Evolutionary conservation across 2,888 invertebrate species (phyloP).

Genomic region (Chrysina gloriosa): DNA sequence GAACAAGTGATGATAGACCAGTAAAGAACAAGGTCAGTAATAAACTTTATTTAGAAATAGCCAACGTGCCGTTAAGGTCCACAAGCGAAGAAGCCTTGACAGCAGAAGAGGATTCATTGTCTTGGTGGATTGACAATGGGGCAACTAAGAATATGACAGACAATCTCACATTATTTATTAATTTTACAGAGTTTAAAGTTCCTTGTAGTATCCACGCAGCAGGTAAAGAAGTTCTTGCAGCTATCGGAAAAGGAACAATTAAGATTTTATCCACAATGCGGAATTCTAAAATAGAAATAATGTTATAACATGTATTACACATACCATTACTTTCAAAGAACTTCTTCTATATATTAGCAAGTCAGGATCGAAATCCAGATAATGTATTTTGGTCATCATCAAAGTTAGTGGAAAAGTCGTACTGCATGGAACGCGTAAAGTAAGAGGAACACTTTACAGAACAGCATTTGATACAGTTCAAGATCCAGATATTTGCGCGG

Average conservation of each 20-base stretch:
- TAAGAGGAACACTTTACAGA: constrained; percentile 41
- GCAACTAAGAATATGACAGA: too few relatives aligned
- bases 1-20: too few relatives aligned
- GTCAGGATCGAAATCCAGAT: constrained; percentile 44
- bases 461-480: neutral
- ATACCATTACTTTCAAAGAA: constrained; percentile 52
- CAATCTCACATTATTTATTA: too few relatives aligned
- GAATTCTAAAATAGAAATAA: constrained; percentile 32
- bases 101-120: too few relatives aligned
- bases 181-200: too few relatives aligned
- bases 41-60: too few relatives aligned
- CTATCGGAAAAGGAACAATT: constrained; percentile 43
- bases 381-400: constrained; percentile 45
- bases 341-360: constrained; percentile 51
- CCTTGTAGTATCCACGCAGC: constrained; percentile 49
- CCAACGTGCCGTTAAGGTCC: too few relatives aligned
- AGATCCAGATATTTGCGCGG: neutral
- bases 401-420: too few relatives aligned
- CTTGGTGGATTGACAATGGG: too few relatives aligned
- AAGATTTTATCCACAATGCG: constrained; percentile 12
- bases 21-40: too few relatives aligned
- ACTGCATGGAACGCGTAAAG: constrained; percentile 2
- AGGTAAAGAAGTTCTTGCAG: constrained; percentile 45
- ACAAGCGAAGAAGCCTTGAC: too few relatives aligned
- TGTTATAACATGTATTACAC: constrained; percentile 49